phyloP scores from a whole-genome alignment of 2,113 vertebrate genomes.

The Sylvilagus bachmani region DNA sequence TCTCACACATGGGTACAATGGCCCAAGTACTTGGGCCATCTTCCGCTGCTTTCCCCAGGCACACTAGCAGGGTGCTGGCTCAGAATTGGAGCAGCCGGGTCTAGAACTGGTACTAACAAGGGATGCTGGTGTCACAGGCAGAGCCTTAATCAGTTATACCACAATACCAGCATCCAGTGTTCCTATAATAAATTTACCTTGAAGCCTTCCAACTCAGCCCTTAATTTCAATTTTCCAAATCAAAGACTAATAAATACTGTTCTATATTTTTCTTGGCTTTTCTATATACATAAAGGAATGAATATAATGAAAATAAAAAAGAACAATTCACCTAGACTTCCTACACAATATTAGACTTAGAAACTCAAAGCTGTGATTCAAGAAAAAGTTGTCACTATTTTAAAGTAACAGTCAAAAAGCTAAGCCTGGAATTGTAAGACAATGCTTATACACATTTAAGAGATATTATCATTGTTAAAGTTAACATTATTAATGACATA shows the following conservation, averaged over 20 bases:
- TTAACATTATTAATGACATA: background rate
- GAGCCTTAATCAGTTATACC: too few species aligned
- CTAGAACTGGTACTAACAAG: too few species aligned
- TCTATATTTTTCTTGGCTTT: background rate
- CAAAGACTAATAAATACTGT: conserved; percentile 15
- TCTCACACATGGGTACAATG: too few species aligned
- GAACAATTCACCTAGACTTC: background rate
- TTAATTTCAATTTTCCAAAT: background rate
- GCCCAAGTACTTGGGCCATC: too few species aligned
- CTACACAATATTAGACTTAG: background rate
- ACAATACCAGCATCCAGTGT: background rate
- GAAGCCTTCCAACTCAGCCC: conserved; percentile 18
- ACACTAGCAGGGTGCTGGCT: too few species aligned
- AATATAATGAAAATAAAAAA: conserved; percentile 4
- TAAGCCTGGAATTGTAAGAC: background rate
- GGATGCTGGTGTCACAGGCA: too few species aligned
- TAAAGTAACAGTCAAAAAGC: conserved; percentile 43
- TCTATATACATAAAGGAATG: conserved; percentile 23
- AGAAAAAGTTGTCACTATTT: background rate
- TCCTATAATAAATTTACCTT: background rate
- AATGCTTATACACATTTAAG: conserved; percentile 23
- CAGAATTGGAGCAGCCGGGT: too few species aligned
- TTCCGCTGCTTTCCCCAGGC: too few species aligned
- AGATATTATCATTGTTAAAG: background rate
- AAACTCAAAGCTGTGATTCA: conserved; percentile 13